Percentiles rank a stretch among this genome's conserved stretches.
These are phyloP conservation scores for Agrochola circellaris DNA, from an alignment of 2,888 invertebrate genomes.

Conservation along the genomic window DNA sequence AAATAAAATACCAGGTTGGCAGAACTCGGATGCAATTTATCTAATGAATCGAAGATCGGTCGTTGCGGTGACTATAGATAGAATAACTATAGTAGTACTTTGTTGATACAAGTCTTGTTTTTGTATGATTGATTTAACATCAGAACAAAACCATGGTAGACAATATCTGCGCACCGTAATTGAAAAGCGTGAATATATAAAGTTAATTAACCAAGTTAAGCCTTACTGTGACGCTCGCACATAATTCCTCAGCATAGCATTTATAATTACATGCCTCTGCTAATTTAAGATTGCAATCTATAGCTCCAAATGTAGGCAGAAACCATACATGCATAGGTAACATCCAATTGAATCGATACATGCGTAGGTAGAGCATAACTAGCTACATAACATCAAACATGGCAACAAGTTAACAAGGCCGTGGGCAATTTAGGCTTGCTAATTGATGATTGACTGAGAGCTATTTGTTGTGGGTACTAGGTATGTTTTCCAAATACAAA, in stretches of 20 bases:
- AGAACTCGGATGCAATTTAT: slow-evolving; percentile 11
- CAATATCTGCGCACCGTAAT: not conserved
- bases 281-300: slow-evolving; percentile 38
- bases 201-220: slow-evolving; percentile 33
- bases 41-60: slow-evolving; percentile 16
- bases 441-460: slow-evolving; percentile 47
- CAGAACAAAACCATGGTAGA: not conserved
- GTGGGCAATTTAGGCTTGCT: slow-evolving; percentile 38
- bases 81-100: not conserved
- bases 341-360: slow-evolving; percentile 35
- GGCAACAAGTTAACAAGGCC: slow-evolving; percentile 51
- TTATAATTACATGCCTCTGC: slow-evolving; percentile 47
- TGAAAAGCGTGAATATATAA: slow-evolving; percentile 29
- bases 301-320: slow-evolving; percentile 17
- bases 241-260: slow-evolving; percentile 18
- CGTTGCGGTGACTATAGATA: not conserved
- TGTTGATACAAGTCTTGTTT: not conserved
- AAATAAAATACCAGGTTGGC: slow-evolving; percentile 18
- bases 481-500: slow-evolving; percentile 25
- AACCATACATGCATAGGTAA: slow-evolving; percentile 31
- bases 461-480: slow-evolving; percentile 30
- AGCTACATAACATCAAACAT: slow-evolving; percentile 24
- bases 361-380: slow-evolving; percentile 23
- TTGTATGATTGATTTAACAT: not conserved
- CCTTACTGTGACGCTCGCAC: slow-evolving; percentile 5